phyloP scores from a whole-genome alignment of 2,888 invertebrate genomes.

The Cryptophagus acutangulus region DNA sequence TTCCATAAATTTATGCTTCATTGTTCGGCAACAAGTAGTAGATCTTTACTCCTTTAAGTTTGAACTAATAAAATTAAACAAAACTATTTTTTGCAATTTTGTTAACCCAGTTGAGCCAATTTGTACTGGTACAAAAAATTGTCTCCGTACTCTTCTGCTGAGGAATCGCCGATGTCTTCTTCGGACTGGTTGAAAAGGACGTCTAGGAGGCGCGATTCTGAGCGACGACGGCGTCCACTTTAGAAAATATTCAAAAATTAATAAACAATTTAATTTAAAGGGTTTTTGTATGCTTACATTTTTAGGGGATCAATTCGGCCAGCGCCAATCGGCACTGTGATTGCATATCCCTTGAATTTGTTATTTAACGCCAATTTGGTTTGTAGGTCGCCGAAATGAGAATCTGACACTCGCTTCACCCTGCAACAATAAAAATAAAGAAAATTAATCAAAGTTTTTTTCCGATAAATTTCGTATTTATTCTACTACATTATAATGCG shows the following conservation, averaged over 20 bases:
- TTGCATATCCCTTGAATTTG: slow-evolving; percentile 34
- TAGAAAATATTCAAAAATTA: slow-evolving; percentile 17
- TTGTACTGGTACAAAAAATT: too few species aligned
- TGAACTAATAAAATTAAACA: too few species aligned
- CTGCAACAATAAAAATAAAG: slow-evolving; percentile 27
- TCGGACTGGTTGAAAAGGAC: slow-evolving; percentile 34
- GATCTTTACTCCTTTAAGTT: too few species aligned
- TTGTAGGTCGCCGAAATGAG: slow-evolving; percentile 35
- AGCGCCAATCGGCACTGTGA: slow-evolving; percentile 36
- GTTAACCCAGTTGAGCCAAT: too few species aligned
- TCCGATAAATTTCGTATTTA: background rate
- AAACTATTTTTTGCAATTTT: too few species aligned
- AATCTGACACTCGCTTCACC: slow-evolving; percentile 35
- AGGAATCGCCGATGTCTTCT: slow-evolving; percentile 31
- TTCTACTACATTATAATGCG: background rate
- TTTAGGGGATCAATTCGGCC: slow-evolving; percentile 33
- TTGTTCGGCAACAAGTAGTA: too few species aligned
- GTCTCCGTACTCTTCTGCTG: too few species aligned
- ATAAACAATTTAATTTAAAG: slow-evolving; percentile 1
- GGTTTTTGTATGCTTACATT: slow-evolving; percentile 31
- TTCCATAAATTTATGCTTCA: too few species aligned
- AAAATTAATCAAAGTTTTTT: slow-evolving; percentile 9
- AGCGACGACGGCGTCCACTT: slow-evolving; percentile 33
- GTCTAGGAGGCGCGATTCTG: slow-evolving; percentile 29
- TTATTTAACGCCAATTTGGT: slow-evolving; percentile 35